Conservation (phyloP, 1,140 invertebrate species). For the Drosophila orosa region DNA sequence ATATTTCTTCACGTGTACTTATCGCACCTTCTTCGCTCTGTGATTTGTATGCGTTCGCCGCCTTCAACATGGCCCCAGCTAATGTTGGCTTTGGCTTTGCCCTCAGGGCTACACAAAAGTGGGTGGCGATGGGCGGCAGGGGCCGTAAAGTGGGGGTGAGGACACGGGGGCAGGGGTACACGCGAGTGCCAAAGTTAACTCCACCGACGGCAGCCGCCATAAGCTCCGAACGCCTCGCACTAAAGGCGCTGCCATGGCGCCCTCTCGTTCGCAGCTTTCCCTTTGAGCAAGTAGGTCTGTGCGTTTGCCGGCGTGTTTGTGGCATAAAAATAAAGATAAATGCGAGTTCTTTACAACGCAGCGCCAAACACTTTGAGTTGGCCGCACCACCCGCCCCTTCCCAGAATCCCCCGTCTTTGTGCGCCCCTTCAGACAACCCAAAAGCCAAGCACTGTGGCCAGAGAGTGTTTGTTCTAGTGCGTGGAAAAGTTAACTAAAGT, state of each 20-base stretch:
- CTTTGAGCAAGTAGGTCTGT: constrained; percentile 40
- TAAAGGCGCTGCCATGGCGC: constrained; percentile 53
- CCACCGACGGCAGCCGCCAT: constrained; percentile 24
- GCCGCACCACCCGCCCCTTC: constrained; percentile 3
- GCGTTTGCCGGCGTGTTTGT: constrained; percentile 71
- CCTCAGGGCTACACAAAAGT: constrained; percentile 16
- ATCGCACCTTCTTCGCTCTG: constrained; percentile 42
- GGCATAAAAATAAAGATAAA: constrained; percentile 84
- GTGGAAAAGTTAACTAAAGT: constrained; percentile 32
- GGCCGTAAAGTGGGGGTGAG: not conserved
- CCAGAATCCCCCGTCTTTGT: not conserved
- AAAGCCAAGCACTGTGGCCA: constrained; percentile 29
- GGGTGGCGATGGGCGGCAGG: not conserved
- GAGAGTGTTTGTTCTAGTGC: constrained; percentile 23
- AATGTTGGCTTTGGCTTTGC: constrained; percentile 58
- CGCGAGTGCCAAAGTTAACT: constrained; percentile 48
- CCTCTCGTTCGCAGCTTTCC: constrained; percentile 12
- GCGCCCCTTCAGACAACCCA: not conserved
- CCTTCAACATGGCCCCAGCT: constrained; percentile 49
- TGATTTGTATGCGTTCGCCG: constrained; percentile 76
- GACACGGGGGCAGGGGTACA: constrained; percentile 6
- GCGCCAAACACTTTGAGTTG: constrained; percentile 56
- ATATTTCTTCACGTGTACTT: constrained; percentile 16
- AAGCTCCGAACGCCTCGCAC: constrained; percentile 55
- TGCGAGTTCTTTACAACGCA: constrained; percentile 78